Conservation (phyloP, 2,888 invertebrate genomes). For the Philereme vetulata region DNA sequence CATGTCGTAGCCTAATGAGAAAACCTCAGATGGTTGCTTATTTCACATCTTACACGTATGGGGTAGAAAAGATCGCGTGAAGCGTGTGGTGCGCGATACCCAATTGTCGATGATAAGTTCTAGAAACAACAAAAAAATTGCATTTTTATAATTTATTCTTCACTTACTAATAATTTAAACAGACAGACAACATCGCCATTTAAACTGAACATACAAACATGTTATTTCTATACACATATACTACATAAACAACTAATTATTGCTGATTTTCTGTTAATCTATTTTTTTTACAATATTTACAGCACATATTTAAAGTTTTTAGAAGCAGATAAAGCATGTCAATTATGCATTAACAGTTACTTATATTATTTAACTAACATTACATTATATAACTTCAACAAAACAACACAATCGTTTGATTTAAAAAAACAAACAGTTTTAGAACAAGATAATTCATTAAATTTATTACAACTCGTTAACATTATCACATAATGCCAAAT, state of each 20-base stretch:
- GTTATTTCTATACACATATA: slow-evolving; percentile 32
- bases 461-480: neutral
- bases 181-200: slow-evolving; percentile 36
- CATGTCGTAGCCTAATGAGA: too few species aligned
- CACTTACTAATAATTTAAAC: slow-evolving; percentile 31
- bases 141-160: slow-evolving; percentile 14
- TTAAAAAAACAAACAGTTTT: too few species aligned
- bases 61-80: too few species aligned
- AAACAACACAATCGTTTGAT: too few species aligned
- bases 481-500: neutral
- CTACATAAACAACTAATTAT: slow-evolving; percentile 40
- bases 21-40: too few species aligned
- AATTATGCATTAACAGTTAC: too few species aligned
- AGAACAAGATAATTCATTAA: neutral
- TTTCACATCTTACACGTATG: too few species aligned
- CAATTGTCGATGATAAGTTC: too few species aligned
- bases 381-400: too few species aligned
- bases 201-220: slow-evolving; percentile 32
- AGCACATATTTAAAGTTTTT: neutral
- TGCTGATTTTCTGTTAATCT: slow-evolving; percentile 35
- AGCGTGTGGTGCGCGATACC: too few species aligned
- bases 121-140: neutral
- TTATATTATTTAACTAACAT: neutral
- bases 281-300: slow-evolving; percentile 33
- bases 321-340: too few species aligned